Conservation (phyloP, 2,113 vertebrate genomes). For the Phodopus roborovskii region DNA sequence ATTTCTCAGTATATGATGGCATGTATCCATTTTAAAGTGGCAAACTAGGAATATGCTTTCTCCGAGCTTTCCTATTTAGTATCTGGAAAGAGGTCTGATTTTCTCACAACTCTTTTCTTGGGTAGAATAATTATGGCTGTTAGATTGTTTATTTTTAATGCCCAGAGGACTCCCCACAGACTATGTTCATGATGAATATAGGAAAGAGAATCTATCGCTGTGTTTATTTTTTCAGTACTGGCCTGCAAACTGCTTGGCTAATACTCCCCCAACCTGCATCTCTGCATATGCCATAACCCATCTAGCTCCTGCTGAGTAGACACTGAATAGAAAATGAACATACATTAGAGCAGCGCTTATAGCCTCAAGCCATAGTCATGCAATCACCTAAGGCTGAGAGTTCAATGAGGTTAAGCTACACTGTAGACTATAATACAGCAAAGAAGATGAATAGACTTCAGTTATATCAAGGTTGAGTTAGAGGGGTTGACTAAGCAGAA, state of each 20-base stretch:
- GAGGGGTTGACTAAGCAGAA: neutral
- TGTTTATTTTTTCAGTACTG: constrained; percentile 8
- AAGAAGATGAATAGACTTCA: neutral
- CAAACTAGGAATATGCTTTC: neutral
- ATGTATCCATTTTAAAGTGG: constrained; percentile 35
- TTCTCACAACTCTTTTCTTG: neutral
- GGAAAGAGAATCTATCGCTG: neutral
- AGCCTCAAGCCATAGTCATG: neutral
- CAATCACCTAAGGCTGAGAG: neutral
- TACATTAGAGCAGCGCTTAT: accelerated
- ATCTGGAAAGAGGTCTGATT: neutral
- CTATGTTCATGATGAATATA: constrained; percentile 25
- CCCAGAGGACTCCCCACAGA: neutral
- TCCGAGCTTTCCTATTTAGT: neutral
- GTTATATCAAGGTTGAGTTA: neutral
- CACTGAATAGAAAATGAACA: neutral
- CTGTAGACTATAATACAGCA: accelerated
- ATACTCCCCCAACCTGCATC: constrained; percentile 26
- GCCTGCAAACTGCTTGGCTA: constrained; percentile 15
- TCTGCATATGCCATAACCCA: neutral
- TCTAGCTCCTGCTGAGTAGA: neutral
- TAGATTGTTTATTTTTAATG: constrained; percentile 57
- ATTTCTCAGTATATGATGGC: neutral
- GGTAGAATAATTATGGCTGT: neutral
- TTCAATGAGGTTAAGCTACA: no score